Conservation (phyloP, 2,797 vertebrate genomes). For the Anabas testudineus region DNA sequence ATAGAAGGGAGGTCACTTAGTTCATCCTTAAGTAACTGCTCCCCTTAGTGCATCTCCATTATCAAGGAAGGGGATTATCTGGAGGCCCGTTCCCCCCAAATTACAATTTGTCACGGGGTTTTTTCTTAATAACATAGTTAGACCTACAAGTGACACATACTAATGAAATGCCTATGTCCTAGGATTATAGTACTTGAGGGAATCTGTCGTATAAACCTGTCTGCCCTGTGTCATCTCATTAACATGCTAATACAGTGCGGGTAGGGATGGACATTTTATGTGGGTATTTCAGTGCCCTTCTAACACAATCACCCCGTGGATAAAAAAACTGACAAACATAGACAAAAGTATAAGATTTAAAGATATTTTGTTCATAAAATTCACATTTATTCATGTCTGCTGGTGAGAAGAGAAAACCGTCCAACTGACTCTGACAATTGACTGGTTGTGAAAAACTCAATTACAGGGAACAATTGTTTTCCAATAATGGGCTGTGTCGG, state of each 20-base stretch:
- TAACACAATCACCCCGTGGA: slow-evolving; percentile 33
- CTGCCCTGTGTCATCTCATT: slow-evolving; percentile 69
- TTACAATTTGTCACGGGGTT: slow-evolving; percentile 74
- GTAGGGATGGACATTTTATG: slow-evolving; percentile 41
- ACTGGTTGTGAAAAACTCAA: slow-evolving; percentile 43
- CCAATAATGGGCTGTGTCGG: slow-evolving; percentile 28
- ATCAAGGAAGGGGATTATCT: slow-evolving; percentile 73
- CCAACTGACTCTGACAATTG: slow-evolving; percentile 29
- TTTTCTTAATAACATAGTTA: slow-evolving; percentile 71
- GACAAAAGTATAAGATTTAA: not conserved
- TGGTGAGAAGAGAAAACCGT: slow-evolving; percentile 19
- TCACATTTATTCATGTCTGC: slow-evolving; percentile 9
- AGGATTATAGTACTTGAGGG: slow-evolving; percentile 43
- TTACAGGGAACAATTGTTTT: slow-evolving; percentile 37
- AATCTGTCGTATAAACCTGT: slow-evolving; percentile 66
- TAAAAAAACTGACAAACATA: slow-evolving; percentile 9
- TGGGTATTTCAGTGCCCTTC: slow-evolving; percentile 11
- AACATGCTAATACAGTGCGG: slow-evolving; percentile 60
- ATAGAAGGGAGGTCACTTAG: slow-evolving; percentile 41
- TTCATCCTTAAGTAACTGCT: slow-evolving; percentile 58
- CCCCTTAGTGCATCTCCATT: slow-evolving; percentile 58
- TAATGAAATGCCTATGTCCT: slow-evolving; percentile 63
- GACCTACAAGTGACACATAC: slow-evolving; percentile 68
- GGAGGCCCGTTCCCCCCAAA: slow-evolving; percentile 75
- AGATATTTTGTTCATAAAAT: slow-evolving; percentile 19